Evolutionary conservation across 2,888 invertebrate species (phyloP).

Genomic region (Spatulosminthurus flaviceps): DNA sequence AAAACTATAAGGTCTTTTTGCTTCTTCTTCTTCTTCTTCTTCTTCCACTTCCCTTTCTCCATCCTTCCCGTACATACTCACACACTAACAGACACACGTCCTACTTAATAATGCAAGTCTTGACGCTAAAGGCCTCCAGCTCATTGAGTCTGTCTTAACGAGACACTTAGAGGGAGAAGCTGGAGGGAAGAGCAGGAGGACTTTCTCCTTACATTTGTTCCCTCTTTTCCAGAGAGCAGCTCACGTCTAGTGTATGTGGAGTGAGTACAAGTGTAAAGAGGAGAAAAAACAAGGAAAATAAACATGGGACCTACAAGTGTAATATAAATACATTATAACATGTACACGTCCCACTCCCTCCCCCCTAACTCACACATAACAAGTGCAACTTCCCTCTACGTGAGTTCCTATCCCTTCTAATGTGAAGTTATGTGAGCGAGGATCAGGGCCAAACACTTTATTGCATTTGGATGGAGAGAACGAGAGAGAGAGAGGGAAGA

Average conservation of each 20-base stretch:
- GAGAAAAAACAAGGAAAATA: slow-evolving; percentile 15
- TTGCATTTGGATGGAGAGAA: slow-evolving; percentile 16
- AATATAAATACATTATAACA: slow-evolving; percentile 26
- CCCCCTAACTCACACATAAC: not conserved
- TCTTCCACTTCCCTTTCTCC: too few species aligned
- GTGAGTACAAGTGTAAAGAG: not conserved
- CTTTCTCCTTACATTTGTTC: too few species aligned
- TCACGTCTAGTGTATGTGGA: not conserved
- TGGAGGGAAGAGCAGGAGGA: slow-evolving; percentile 10
- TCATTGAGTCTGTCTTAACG: slow-evolving; percentile 53
- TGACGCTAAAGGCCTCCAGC: slow-evolving; percentile 50
- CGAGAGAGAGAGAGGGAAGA: not conserved
- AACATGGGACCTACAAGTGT: not conserved
- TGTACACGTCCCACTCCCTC: not conserved
- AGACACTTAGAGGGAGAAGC: slow-evolving; percentile 48
- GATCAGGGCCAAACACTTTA: slow-evolving; percentile 15
- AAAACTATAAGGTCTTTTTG: not conserved
- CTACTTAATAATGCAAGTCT: slow-evolving; percentile 54
- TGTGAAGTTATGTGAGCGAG: not conserved
- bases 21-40: too few species aligned
- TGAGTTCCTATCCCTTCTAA: not conserved
- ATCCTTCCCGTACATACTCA: too few species aligned
- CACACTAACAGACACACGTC: too few species aligned
- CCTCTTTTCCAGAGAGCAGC: not conserved
- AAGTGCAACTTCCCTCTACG: too few species aligned